Conservation (phyloP, 2,113 vertebrate species). For the Mormyrus iriodes region DNA sequence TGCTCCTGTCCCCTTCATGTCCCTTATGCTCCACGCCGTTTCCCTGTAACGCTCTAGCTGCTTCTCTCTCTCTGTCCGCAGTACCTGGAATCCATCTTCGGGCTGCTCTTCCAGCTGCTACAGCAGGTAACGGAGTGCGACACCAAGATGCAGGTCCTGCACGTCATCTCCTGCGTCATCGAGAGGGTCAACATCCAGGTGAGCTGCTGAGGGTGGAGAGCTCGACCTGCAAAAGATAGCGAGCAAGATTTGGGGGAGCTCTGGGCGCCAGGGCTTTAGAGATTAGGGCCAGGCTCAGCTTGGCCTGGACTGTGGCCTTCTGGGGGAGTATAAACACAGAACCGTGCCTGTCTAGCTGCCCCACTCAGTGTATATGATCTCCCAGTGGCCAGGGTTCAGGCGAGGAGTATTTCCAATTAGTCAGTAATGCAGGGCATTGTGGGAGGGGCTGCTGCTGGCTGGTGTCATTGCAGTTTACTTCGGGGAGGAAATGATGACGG, state of each 20-base stretch:
- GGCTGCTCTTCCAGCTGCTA: slow-evolving; percentile 85
- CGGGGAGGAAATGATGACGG: neutral
- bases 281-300: neutral
- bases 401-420: neutral
- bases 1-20: neutral
- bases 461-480: neutral
- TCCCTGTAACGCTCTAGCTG: neutral
- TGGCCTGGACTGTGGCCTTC: neutral
- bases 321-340: neutral
- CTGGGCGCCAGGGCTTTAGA: neutral
- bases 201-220: slow-evolving; percentile 26
- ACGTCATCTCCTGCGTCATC: slow-evolving; percentile 93
- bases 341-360: neutral
- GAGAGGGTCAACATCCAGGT: slow-evolving; percentile 94
- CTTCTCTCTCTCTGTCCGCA: slow-evolving; percentile 39
- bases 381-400: neutral
- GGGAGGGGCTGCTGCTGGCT: neutral
- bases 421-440: neutral
- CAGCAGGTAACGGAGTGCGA: slow-evolving; percentile 95
- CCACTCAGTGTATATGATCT: neutral
- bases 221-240: neutral
- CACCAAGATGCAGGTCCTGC: slow-evolving; percentile 97
- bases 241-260: neutral
- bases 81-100: slow-evolving; percentile 92
- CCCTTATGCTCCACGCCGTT: neutral